Base-by-base conservation (phyloP, 2,888 invertebrate species). In the Bedellia somnulentella region DNA sequence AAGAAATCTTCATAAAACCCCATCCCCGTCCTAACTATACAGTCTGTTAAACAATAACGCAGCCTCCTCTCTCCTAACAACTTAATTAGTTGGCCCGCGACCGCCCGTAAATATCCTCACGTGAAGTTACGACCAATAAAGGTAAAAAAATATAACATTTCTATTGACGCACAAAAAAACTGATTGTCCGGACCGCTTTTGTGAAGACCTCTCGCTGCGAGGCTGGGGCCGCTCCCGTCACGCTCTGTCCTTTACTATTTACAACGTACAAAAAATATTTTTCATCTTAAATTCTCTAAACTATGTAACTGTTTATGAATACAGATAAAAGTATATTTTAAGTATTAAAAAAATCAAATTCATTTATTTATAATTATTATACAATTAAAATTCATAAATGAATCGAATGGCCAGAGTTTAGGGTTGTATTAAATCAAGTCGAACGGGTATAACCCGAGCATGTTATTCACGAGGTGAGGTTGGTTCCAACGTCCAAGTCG, bases 41-140 rank as follows among this genome's bases (percentile, higher is more conserved):
- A 41, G 50, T 47, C 52, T 51, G 53, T 60, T 61, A 61, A 71
- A 73, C 71, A 71, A 73, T 64, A 54, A 57, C 49, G 51, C 56
- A 55, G 54, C 54, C 50, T 51, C 48, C 51, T 41, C 61, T 61
- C 59, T 42, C 58, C 64, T 71, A 73, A 73, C 73, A 73, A 71
- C 73, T 75, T 73, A 73, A 75, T 75, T 73, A 73, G 66, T 61
- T 59, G 67, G 61, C 61, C 70, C 58, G 57, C 54, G 62, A 67
- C 61, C 59, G 67, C 58, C 64, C 68, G 67, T 75, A 75, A 73
- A 73, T 71, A 73, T 68, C 55, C 59, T 57, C 48, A 71, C 61
- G 71, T 70, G 57, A 73, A 75, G 73, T 75, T 67, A 73, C 66
- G 71, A 64, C 63, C 64, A 60, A 71, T 73, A 71, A 71, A 71